Conservation (phyloP, 2,888 invertebrate species). For the Diploptera punctata region DNA sequence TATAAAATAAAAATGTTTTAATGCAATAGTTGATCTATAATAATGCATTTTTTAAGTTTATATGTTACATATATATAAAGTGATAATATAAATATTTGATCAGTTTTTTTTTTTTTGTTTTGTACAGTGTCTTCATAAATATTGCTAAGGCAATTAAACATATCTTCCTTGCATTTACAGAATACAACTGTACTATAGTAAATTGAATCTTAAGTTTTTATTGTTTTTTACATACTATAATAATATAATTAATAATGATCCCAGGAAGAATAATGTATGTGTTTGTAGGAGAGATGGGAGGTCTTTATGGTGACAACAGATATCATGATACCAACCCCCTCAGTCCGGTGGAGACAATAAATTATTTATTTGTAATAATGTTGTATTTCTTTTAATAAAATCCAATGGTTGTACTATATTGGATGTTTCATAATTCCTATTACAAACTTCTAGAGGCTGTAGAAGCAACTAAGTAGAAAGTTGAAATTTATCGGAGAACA, state of each 20-base stretch:
- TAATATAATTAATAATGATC: slow-evolving; percentile 18
- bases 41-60: slow-evolving; percentile 31
- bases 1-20: slow-evolving; percentile 18
- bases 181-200: slow-evolving; percentile 9
- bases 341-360: slow-evolving; percentile 39
- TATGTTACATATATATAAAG: slow-evolving; percentile 29
- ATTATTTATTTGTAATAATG: slow-evolving; percentile 39
- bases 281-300: slow-evolving; percentile 16
- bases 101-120: slow-evolving; percentile 33
- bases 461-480: no score
- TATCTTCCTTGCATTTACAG: slow-evolving; percentile 12
- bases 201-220: slow-evolving; percentile 15
- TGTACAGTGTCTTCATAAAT: slow-evolving; percentile 17
- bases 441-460: no score
- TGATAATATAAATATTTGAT: slow-evolving; percentile 27
- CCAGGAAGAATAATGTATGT: slow-evolving; percentile 2
- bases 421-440: no score
- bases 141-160: slow-evolving; percentile 11
- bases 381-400: no score
- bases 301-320: slow-evolving; percentile 12
- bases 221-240: no score
- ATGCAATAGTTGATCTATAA: slow-evolving; percentile 30
- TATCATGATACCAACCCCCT: slow-evolving; percentile 25
- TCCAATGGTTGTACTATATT: no score
- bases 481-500: no score